A percentile compares a stretch with the other conserved stretches of the same genome.
Conservation (phyloP, 2,797 vertebrate species). For the Coregonus ussuriensis region DNA sequence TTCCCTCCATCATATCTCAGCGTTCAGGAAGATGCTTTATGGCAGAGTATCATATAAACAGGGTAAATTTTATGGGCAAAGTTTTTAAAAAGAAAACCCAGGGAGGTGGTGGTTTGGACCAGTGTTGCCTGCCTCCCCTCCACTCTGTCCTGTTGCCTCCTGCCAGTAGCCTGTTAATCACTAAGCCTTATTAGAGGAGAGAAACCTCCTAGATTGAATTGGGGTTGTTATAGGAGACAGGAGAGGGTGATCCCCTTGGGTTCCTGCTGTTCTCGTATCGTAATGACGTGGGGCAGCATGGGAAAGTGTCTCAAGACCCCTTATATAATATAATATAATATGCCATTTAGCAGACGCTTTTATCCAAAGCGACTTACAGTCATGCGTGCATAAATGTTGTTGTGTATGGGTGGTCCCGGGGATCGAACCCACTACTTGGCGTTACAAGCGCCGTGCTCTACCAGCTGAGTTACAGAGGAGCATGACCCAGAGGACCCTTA, state of each 20-base stretch:
- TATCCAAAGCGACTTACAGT: too few relatives aligned
- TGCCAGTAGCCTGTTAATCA: conserved; percentile 35
- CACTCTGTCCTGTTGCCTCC: conserved; percentile 16
- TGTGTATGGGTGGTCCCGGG: too few relatives aligned
- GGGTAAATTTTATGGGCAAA: conserved; percentile 4
- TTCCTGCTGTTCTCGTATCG: too few relatives aligned
- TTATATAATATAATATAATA: too few relatives aligned
- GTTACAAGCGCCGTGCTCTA: too few relatives aligned
- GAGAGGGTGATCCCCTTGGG: too few relatives aligned
- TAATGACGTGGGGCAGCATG: too few relatives aligned
- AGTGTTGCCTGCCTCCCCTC: not conserved
- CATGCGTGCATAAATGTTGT: too few relatives aligned
- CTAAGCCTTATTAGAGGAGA: conserved; percentile 36
- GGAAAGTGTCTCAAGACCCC: not conserved
- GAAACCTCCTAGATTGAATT: conserved; percentile 41
- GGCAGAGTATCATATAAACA: conserved; percentile 30
- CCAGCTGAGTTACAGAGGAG: too few relatives aligned
- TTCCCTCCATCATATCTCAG: conserved; percentile 30
- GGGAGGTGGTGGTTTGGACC: not conserved
- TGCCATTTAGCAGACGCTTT: too few relatives aligned
- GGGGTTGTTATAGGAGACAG: not conserved
- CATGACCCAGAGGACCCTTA: too few relatives aligned
- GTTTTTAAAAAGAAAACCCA: conserved; percentile 5
- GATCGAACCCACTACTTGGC: too few relatives aligned
- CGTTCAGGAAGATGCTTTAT: conserved; percentile 36